Evolutionary conservation across 2,888 invertebrate genomes (phyloP), one percentile per base, ranked within the genome.

Genomic region (Ennomos erosarius): DNA sequence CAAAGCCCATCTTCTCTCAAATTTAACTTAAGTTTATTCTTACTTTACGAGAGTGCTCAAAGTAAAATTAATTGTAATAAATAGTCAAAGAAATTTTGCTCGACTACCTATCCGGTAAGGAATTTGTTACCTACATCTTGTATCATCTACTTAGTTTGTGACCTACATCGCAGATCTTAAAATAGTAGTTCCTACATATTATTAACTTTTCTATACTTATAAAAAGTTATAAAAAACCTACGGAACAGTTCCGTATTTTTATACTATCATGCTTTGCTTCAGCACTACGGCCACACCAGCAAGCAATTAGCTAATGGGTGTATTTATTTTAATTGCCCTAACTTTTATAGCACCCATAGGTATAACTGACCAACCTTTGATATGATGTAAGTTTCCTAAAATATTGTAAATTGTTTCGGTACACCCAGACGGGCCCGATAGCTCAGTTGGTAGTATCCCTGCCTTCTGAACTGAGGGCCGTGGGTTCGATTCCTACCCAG

Each of bases 21-120:
- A 62, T 64, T 59, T 59, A 56, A 55, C 59, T 51, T 60, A 53
- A 64, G 52, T 62, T 66, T 55, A 54, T 36, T 55, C 46, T 38
- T 59, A 61, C 60, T 64, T 65, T 60, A 60, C 37, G 53, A 63
- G 55, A 55, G 55, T 62, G 51, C 54, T 62, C 40, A 50, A 45
- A 55, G 53, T 56, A 53, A 68, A 61, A 66, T 66, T 63, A 63
- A 68, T 63, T 61, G 12, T 58, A 64, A 60, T 62, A 64, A 65
- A 67, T 62, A 64, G 57, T 51, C 53, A 51, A 38, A 51, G 46
- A 65, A 68, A 55, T 68, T 65, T 58, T 55, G 12, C 37, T 43
- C 55, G 44, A 11, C 40, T 34, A 40, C 47, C 39, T 34, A 47
- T 52, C 53, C 46, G 42, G 40, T 47, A 36, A 46, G 40, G 46